phyloP scores from a whole-genome alignment of 2,888 invertebrate species.

The Chrysina gloriosa region DNA sequence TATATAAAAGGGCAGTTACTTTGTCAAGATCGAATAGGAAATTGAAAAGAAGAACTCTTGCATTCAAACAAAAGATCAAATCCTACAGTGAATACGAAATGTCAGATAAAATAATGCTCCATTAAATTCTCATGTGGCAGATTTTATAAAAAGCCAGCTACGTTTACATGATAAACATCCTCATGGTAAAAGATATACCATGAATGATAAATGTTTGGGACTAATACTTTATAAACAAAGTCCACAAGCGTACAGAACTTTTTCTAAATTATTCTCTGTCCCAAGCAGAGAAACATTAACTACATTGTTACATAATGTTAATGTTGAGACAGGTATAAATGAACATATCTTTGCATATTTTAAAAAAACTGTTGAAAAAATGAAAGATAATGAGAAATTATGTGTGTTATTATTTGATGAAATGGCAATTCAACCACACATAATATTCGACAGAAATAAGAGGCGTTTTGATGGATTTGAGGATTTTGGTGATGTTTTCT shows the following conservation, averaged over 20 bases:
- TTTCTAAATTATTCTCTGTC: too few species aligned
- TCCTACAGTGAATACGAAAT: too few species aligned
- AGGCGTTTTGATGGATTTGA: slow-evolving; percentile 5
- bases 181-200: neutral
- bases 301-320: neutral
- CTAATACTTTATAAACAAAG: too few species aligned
- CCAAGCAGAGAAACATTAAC: neutral
- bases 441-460: neutral
- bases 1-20: too few species aligned
- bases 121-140: neutral
- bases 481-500: neutral
- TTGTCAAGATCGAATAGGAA: too few species aligned
- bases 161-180: neutral
- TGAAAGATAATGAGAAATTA: neutral
- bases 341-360: neutral
- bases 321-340: neutral
- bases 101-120: too few species aligned
- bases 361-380: neutral
- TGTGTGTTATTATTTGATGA: slow-evolving; percentile 8
- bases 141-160: neutral
- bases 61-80: too few species aligned
- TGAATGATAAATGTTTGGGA: neutral
- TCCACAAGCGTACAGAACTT: too few species aligned
- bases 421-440: slow-evolving; percentile 14
- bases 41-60: too few species aligned